phyloP scores from a whole-genome alignment of 2,113 vertebrate genomes.

The Carettochelys insculpta region DNA sequence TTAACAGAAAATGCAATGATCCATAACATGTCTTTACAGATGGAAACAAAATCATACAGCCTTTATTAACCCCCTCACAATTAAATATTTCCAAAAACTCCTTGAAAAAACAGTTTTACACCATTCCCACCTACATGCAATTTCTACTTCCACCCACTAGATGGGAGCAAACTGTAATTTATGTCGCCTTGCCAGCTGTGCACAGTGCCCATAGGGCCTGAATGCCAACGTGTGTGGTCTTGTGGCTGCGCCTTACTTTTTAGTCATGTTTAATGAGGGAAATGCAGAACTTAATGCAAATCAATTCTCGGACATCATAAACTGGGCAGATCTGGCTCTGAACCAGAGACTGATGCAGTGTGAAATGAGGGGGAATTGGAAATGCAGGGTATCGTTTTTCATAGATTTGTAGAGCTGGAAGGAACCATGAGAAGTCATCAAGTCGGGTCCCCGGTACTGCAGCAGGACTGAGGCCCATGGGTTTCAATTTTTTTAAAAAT shows the following conservation, averaged over 20 bases:
- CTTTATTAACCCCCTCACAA: background rate
- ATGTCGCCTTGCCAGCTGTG: background rate
- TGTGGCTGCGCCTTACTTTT: slow-evolving; percentile 32
- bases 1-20: background rate
- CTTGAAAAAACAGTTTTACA: background rate
- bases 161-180: slow-evolving; percentile 71
- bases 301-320: slow-evolving; percentile 39
- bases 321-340: slow-evolving; percentile 20
- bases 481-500: background rate
- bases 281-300: slow-evolving; percentile 41
- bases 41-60: fast-evolving
- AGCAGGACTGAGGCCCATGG: background rate
- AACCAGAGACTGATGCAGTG: background rate
- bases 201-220: background rate
- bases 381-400: slow-evolving; percentile 5
- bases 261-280: slow-evolving; percentile 32
- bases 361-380: background rate
- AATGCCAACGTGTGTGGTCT: slow-evolving; percentile 65
- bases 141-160: slow-evolving; percentile 65
- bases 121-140: background rate
- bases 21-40: background rate
- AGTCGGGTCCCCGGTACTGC: background rate
- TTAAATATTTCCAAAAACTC: background rate
- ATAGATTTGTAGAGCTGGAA: background rate
- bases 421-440: background rate